Evolutionary conservation across 1,140 invertebrate genomes (phyloP).

Genomic region (silkworm (Bombyx mori)): ASM3026992v2 NC_085110.1:5548501-5549000

Average conservation of each 20-base stretch:
- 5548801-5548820: no score
- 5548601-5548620: conserved; percentile 29
- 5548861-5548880: no score
- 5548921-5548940: no score
- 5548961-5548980: no score
- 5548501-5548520: conserved; percentile 51
- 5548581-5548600: conserved; percentile 54
- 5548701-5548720: conserved; percentile 15
- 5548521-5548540: conserved; percentile 21
- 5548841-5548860: no score
- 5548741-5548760: conserved; percentile 2
- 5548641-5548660: conserved; percentile 34
- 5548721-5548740: conserved; percentile 8
- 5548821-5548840: no score
- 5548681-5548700: conserved; percentile 32
- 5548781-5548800: neutral
- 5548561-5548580: conserved; percentile 67
- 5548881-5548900: no score
- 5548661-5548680: conserved; percentile 24
- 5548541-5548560: conserved; percentile 60
- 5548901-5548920: no score
- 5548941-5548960: no score
- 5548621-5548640: conserved; percentile 48
- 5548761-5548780: neutral
- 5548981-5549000: no score